Percentiles rank a stretch among this genome's conserved stretches.
These are phyloP conservation scores for Numida meleagris DNA, from an alignment of 2,113 vertebrate species.

Conservation along the genomic window DNA sequence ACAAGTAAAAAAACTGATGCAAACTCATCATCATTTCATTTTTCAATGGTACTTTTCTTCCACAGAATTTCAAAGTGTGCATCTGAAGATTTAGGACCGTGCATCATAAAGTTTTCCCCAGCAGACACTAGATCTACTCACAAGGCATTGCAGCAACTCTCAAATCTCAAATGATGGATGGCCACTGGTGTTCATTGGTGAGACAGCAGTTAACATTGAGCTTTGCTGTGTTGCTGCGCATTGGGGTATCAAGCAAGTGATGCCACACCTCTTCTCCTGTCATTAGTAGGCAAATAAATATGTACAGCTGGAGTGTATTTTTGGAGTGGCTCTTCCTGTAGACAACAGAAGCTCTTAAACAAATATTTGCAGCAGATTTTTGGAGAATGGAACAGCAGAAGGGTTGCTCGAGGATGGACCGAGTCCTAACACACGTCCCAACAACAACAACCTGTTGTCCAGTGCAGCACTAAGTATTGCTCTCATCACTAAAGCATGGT, in stretches of 20 bases:
- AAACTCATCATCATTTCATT: not conserved
- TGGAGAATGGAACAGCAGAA: not conserved
- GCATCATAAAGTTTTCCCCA: not conserved
- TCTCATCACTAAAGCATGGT: not conserved
- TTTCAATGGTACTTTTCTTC: not conserved
- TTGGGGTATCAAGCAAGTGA: not conserved
- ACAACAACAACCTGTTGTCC: not conserved
- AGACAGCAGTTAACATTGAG: not conserved
- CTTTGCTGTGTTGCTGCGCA: not conserved
- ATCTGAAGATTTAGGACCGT: not conserved
- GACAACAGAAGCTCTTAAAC: not conserved
- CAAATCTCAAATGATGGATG: not conserved
- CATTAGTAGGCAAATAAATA: not conserved
- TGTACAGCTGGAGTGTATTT: not conserved
- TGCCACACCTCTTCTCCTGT: not conserved
- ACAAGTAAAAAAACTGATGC: constrained; percentile 6
- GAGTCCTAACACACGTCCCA: not conserved
- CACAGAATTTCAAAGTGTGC: not conserved
- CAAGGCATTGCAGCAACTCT: not conserved
- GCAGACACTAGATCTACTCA: constrained; percentile 1
- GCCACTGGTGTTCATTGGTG: not conserved
- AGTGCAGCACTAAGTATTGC: not conserved
- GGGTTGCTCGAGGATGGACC: not conserved
- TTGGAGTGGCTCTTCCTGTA: not conserved
- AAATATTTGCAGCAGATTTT: not conserved